These are phyloP conservation scores for Euura saliciscinereae DNA, from an alignment of 1,140 invertebrate species.

Conservation along the genomic window DNA sequence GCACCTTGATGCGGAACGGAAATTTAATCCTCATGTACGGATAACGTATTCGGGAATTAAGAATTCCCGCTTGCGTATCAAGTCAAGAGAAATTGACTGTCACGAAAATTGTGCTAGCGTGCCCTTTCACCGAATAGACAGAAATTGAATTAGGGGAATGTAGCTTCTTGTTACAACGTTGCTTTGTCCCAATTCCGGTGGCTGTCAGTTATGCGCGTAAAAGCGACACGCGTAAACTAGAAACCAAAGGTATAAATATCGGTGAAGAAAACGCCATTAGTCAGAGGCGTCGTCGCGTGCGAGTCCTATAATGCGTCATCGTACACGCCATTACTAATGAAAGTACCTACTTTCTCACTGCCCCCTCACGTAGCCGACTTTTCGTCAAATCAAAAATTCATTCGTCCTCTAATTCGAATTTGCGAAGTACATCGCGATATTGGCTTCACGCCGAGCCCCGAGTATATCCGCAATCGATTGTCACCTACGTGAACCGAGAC, in stretches of 20 bases:
- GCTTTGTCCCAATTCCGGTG: conserved; percentile 4
- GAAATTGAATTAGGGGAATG: background rate
- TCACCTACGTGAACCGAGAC: background rate
- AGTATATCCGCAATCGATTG: background rate
- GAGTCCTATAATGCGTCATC: background rate
- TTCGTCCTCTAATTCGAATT: no score
- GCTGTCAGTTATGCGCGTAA: background rate
- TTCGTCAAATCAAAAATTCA: no score
- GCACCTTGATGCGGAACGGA: background rate
- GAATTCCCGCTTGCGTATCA: no score
- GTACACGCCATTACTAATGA: background rate
- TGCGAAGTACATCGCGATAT: no score
- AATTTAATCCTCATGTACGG: no score
- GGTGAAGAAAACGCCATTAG: background rate
- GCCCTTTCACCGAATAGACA: background rate
- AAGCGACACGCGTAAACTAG: background rate
- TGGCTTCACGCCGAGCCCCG: no score
- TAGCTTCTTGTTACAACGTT: background rate
- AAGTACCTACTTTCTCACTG: no score
- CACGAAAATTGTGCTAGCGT: no score
- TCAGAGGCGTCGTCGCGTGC: conserved; percentile 10
- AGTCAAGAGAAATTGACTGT: no score
- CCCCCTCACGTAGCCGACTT: no score
- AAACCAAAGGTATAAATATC: conserved; percentile 1
- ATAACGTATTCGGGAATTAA: no score